Base-by-base conservation (phyloP, 2,888 invertebrate species). In the Philereme transversata region DNA sequence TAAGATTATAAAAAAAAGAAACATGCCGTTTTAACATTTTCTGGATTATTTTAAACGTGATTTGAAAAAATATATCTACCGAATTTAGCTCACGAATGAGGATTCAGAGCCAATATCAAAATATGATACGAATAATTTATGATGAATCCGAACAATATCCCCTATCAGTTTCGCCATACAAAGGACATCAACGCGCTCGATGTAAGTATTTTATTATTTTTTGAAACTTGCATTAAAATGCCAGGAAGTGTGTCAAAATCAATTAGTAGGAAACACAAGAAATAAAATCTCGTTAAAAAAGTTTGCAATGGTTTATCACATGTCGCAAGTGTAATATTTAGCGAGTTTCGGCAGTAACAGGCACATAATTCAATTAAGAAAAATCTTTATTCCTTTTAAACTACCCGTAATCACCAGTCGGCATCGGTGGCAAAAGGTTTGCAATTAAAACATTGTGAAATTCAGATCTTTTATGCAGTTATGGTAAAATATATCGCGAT, bases 391-490 rank as follows among this genome's bases (percentile, higher is more conserved):
- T 57, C 22, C 40, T 53, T 57, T 48, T 48, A 50, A 61, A 59
- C 48, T 66, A 68, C 62, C 66, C 22, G 74, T 72, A 78, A 82
- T 80, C 80, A 68, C 54, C 58, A 36, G 73, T 71, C 82, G 81
- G 80, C 80, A 78, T 82, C 79, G 64, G 33, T 57, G 57, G 70
- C 70, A 76, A 79, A 75, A 69, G 66, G 57, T 65, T 40, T 45
- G 77, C 76, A 83, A 82, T 83, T 82, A 82, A 79, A 76, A 75
- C 69, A 75, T 82, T 82, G 78, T 75, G 78, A 81, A 82, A 82
- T 76, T 69, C 72, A 74, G 78, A 60, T 60, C 52, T 53, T 59
- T 76, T 60, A 73, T 69, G 64, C 57, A 66, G 68, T 71, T 70
- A 65, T 69, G 60, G 63, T 69, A 58, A 58, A 51, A 62, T 54